Evolutionary conservation across 2,888 invertebrate genomes (phyloP).

Genomic region (Stratiomys singularior): DNA sequence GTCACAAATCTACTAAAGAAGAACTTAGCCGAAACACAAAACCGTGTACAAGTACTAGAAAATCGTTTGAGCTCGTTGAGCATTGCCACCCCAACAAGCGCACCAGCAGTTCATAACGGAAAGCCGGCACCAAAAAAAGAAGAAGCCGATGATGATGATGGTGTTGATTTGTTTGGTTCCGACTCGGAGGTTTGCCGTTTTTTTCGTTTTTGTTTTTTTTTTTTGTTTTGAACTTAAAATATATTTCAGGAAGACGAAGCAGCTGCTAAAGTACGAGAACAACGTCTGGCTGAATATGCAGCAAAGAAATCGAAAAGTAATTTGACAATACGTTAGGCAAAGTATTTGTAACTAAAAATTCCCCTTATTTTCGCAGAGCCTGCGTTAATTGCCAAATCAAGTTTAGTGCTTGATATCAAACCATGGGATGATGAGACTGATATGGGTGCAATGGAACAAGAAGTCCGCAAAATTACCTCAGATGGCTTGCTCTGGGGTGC

Average conservation of each 20-base stretch:
- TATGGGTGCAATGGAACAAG: constrained; percentile 83
- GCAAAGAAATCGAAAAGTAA: constrained; percentile 91
- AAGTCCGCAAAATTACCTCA: constrained; percentile 78
- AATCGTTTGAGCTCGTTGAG: constrained; percentile 46
- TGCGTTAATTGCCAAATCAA: constrained; percentile 91
- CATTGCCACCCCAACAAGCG: constrained; percentile 44
- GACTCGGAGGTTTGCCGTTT: constrained; percentile 72
- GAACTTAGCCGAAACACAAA: constrained; percentile 59
- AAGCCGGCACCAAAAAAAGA: constrained; percentile 52
- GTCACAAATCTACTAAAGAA: constrained; percentile 61
- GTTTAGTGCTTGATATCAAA: constrained; percentile 92
- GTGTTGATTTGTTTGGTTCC: constrained; percentile 83
- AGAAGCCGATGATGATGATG: constrained; percentile 74
- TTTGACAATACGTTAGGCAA: not conserved
- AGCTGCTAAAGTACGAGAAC: constrained; percentile 81
- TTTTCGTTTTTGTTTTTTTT: not conserved
- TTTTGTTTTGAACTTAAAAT: not conserved
- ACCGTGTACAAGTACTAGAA: constrained; percentile 62
- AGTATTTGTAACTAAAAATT: too few relatives aligned
- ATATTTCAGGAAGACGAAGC: constrained; percentile 71
- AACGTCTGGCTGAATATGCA: constrained; percentile 87
- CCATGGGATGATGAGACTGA: constrained; percentile 93
- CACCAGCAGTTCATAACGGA: constrained; percentile 34
- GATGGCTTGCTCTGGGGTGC: constrained; percentile 97
- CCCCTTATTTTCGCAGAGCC: constrained; percentile 71